Base-by-base conservation (phyloP, 2,113 vertebrate genomes). In the Lepisosteus oculatus region DNA sequence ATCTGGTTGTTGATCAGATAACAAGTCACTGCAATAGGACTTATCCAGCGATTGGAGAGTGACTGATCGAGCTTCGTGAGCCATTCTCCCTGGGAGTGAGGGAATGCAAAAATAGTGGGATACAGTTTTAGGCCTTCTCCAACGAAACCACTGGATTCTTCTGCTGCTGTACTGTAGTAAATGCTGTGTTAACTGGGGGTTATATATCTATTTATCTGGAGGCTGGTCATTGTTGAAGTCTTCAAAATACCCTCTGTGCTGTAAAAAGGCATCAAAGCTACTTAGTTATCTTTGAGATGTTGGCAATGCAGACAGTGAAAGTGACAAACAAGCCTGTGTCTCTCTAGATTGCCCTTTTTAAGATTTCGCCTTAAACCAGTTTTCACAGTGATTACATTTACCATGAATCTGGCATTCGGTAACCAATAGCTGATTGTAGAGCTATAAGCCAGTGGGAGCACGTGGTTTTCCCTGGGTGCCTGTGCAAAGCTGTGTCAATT, bases 401-500 rank as follows among this genome's bases (percentile, higher is more conserved):
- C 17, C 62, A 11, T 6, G 8, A 17, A 17, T n/a, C 42, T 65
- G 29, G 17, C 62, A 9, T 8, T 29, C 9, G 42, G 4, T 43
- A 65, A 65, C 8, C 8, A 29, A 42, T 43, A 65, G 17, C 17
- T 12, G 7, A 65, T 29, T 41, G 3, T 65, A 29, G n/a, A 65
- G 47, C 9, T 8, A 42, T 8, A 8, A 65, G 62, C 62, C 62
- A 9, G 6, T 11, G 62, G 62, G 62, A 65, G n/a, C 17, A 59
- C n/a, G 4, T 29, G n/a, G n/a, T 64, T 41, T 65, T 65, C 62
- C 62, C 62, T 17, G 62, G 62, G 8, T 65, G 62, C 62, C 17
- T 4, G 4, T 61, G 55, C 43, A 8, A 9, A 29, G 41, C 43
- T 29, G 42, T 61, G 55, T 67, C 72, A 45, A 41, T 8, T 11